Base-by-base conservation (phyloP, 2,888 invertebrate genomes). In the Lottia gigantea region DNA sequence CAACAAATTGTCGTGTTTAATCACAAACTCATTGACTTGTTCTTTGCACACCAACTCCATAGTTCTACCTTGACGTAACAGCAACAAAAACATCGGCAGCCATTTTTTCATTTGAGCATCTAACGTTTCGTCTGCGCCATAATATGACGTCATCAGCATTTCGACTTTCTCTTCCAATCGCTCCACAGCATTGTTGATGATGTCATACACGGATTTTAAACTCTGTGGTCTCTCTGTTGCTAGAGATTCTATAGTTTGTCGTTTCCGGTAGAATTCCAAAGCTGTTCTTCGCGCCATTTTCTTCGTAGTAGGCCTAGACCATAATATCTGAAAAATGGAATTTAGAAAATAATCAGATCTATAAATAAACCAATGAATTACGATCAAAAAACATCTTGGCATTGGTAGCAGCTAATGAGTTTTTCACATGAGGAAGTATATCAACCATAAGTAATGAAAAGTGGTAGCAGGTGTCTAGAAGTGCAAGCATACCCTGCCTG, bases 251-350 rank as follows among this genome's bases (percentile, higher is more conserved):
- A 83, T 70, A 6, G 80, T 82, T 70, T 86, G 85, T 11, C 78
- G 73, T 71, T 83, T 84, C 31, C 85, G 76, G 73, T 78, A 83
- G 69, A 85, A 85, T 26, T 79, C 79, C 14, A 84, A 78, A 8
- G 77, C 79, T 4, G 84, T 84, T n/a, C 78, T 78, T 23, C 79
- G 82, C 14, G 82, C 80, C 80, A 80, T 83, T 45, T 62, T 68
- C 40, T 40, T n/a, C 31, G 2, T 40, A 1, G 1, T 40, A 40
- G 40, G n/a, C n/a, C n/a, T 40, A 40, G 40, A 40, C 11, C 40
- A 40, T 40, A 6, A 6, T 40, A 11, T 40, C 40, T 40, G 11
- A 8, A 40, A 31, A 8, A 40, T 40, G 11, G 1, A 40, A 31
- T 6, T 40, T 6, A 40, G 11, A 40, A 40, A 40, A 11, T 3